Base-by-base conservation (phyloP, 2,113 vertebrate genomes). In the Hippocampus zosterae region DNA sequence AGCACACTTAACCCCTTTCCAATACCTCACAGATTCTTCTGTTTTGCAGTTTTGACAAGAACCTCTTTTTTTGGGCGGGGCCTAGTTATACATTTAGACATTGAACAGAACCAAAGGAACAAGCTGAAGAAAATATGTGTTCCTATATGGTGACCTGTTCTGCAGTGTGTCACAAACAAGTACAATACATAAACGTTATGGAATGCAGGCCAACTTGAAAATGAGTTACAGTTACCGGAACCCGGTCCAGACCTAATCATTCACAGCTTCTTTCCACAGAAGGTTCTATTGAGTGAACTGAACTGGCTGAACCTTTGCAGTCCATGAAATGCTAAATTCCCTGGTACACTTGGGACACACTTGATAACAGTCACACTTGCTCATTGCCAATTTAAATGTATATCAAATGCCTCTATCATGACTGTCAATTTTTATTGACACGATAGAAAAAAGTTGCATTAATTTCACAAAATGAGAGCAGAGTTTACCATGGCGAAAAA, bases 21-120 rank as follows among this genome's bases (percentile, higher is more conserved):
- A 74, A 88, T 80, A 81, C 79, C 82, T 81, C 60, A 0, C 55
- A 46, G 72, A 72, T 75, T 77, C 42, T 76, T 69, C 65, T 80
- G 75, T 85, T 87, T 37, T 88, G 82, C 48, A 88, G 88, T 84
- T 88, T 83, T 79, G 48, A 74, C 68, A 67, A n/a, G 42, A 48
- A 65, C 52, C 2, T 37, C 1, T 72, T 37, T 27, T 16, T 18
- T 50, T 44, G n/a, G n/a, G n/a, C n/a, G n/a, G n/a, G 10, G 11
- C 48, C 65, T 70, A 85, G 80, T 70, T 76, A 70, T 57, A 81
- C 69, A 84, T 84, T 79, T 65, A 61, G 25, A 63, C 69, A 67
- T 3, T 12, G 33, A 56, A 59, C 73, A 53, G 11, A 78, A 76
- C 66, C 67, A 71, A 79, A 71, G 13, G 60, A 61, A 70, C 66